Conservation (phyloP, 2,113 vertebrate species). For the Eudyptes chrysolophus region DNA sequence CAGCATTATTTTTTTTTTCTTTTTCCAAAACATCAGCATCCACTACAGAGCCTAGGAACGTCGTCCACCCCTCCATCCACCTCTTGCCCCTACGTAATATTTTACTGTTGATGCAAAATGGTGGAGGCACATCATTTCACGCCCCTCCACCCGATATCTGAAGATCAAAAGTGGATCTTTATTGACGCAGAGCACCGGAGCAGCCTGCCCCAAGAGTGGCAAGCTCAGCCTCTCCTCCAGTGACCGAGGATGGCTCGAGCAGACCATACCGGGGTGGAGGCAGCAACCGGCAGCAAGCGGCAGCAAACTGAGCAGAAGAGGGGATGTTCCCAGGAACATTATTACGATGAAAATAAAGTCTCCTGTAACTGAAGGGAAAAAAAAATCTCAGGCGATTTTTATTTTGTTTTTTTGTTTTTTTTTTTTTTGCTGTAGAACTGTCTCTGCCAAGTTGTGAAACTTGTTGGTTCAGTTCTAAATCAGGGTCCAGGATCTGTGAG, state of each 20-base stretch:
- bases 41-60: not conserved
- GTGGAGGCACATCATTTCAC: not conserved
- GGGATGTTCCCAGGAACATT: not conserved
- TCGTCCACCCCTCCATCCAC: not conserved
- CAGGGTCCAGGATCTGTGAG: slow-evolving; percentile 24
- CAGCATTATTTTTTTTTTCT: not conserved
- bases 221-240: not conserved
- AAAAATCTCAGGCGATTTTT: not conserved
- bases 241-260: not conserved
- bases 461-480: slow-evolving; percentile 35
- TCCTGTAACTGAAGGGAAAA: slow-evolving; percentile 40
- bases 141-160: not conserved
- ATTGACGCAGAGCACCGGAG: not conserved
- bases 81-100: not conserved
- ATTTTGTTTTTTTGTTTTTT: not conserved
- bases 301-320: not conserved
- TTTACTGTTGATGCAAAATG: not conserved
- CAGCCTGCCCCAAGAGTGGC: not conserved
- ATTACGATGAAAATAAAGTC: slow-evolving; percentile 38
- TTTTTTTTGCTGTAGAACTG: not conserved
- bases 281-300: not conserved
- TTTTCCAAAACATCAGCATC: not conserved
- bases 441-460: slow-evolving; percentile 9
- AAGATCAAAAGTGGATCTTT: not conserved
- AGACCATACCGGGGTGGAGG: not conserved